These are phyloP conservation scores for Leuciscus idus DNA, from an alignment of 2,113 vertebrate genomes.

Conservation along the genomic window DNA sequence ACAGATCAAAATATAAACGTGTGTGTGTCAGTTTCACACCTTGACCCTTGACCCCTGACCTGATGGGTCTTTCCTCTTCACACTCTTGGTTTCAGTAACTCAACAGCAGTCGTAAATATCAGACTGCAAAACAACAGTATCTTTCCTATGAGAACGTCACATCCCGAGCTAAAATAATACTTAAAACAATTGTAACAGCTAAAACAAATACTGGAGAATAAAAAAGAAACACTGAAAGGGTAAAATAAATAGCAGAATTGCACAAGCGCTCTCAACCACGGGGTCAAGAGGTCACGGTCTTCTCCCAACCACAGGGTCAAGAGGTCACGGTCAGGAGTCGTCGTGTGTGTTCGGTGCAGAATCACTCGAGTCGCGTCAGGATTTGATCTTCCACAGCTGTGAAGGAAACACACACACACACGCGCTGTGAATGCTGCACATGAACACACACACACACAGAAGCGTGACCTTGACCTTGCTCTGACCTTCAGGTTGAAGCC, in stretches of 20 bases:
- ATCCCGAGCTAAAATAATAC: slow-evolving; percentile 70
- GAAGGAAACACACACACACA: slow-evolving; percentile 29
- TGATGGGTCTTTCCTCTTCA: neutral
- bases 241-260: slow-evolving; percentile 95
- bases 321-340: slow-evolving; percentile 59
- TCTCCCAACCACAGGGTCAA: neutral
- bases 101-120: neutral
- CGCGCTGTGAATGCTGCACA: too few relatives aligned
- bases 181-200: slow-evolving; percentile 62
- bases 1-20: neutral
- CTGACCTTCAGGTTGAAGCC: slow-evolving; percentile 98
- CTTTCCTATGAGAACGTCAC: slow-evolving; percentile 70
- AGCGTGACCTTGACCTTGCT: too few relatives aligned
- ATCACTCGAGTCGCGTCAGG: slow-evolving; percentile 74
- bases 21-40: neutral
- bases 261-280: slow-evolving; percentile 66
- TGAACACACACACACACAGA: neutral
- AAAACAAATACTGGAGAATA: slow-evolving; percentile 73
- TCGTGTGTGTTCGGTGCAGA: too few relatives aligned
- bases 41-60: too few relatives aligned
- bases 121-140: slow-evolving; percentile 9
- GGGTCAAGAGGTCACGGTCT: slow-evolving; percentile 64
- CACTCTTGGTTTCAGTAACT: neutral
- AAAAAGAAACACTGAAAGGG: slow-evolving; percentile 79
- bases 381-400: slow-evolving; percentile 99